These are phyloP conservation scores for Scylla paramamosain DNA, from an alignment of 1,140 invertebrate species.

Conservation along the genomic window DNA sequence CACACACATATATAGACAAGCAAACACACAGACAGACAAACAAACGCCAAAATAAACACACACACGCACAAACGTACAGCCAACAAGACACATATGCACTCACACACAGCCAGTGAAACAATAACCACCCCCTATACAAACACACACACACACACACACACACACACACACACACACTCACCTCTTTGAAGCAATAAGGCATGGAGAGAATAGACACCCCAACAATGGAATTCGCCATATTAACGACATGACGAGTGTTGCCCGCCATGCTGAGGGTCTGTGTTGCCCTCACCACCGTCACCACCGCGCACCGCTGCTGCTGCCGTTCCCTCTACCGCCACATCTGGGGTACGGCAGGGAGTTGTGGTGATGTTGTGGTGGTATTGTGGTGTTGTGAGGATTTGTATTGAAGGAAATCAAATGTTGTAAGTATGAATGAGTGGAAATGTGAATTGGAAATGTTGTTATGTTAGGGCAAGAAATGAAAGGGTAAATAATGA, in stretches of 20 bases:
- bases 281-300: neutral
- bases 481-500: no score
- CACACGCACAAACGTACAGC: no score
- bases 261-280: neutral
- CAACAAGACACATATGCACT: neutral
- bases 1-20: no score
- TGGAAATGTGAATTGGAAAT: no score
- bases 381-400: no score
- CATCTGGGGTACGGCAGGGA: neutral
- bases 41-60: no score
- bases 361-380: neutral
- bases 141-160: neutral
- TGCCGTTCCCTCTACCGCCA: neutral
- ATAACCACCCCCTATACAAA: neutral
- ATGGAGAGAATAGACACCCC: neutral
- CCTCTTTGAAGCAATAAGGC: neutral
- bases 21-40: no score
- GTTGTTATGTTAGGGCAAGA: no score
- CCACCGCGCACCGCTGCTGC: neutral
- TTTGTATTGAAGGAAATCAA: no score
- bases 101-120: neutral
- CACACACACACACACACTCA: slow-evolving; percentile 1
- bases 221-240: neutral
- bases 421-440: no score
- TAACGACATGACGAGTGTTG: neutral